Percentiles rank a stretch among this genome's conserved stretches.
These are phyloP conservation scores for Avahi laniger DNA, from an alignment of 2,797 vertebrate species.

Conservation along the genomic window DNA sequence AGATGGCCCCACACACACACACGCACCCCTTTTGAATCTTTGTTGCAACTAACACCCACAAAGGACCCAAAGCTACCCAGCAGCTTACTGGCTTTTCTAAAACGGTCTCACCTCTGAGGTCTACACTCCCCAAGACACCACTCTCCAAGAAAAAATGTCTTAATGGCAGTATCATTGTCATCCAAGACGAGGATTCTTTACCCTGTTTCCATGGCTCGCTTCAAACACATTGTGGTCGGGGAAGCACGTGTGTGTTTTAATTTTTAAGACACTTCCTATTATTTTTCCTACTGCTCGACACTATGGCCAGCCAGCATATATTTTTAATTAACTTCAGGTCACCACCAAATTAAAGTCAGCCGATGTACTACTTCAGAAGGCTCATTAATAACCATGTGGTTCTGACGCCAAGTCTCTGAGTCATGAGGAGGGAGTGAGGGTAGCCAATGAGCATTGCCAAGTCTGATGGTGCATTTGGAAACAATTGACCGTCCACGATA, in stretches of 20 bases:
- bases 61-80: not conserved
- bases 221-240: not conserved
- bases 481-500: constrained; percentile 23
- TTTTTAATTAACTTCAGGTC: constrained; percentile 72
- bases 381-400: constrained; percentile 39
- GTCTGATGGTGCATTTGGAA: constrained; percentile 15
- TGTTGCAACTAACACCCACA: not conserved
- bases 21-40: not conserved
- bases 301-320: constrained; percentile 21
- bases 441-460: not conserved
- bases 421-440: not conserved
- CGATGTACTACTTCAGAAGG: constrained; percentile 25
- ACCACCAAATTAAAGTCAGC: constrained; percentile 64
- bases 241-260: not conserved
- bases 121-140: not conserved
- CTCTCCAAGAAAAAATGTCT: not conserved
- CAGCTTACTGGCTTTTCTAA: constrained; percentile 11
- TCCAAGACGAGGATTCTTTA: not conserved
- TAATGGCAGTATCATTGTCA: not conserved
- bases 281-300: not conserved
- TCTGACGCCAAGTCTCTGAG: constrained; percentile 40
- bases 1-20: not conserved
- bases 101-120: not conserved
- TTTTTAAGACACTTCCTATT: constrained; percentile 41
- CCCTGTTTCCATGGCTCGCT: not conserved